These are phyloP conservation scores for Agrotis ipsilon DNA, from an alignment of 2,888 invertebrate genomes.

Conservation along the genomic window DNA sequence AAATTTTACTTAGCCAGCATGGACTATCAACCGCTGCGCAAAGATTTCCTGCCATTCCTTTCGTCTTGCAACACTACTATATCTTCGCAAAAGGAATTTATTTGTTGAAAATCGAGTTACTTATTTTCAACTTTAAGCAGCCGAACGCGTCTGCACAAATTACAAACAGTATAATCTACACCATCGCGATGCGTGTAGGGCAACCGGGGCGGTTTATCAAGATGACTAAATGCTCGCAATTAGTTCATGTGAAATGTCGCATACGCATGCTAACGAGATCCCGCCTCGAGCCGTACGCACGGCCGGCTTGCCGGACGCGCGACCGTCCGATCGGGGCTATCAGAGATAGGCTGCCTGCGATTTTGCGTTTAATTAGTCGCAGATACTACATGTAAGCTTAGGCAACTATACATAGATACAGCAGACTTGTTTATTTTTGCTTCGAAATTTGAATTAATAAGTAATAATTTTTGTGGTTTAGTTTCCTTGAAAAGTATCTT, in stretches of 20 bases:
- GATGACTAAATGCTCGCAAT: constrained; percentile 90
- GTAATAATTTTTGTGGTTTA: too few species aligned
- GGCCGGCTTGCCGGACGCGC: constrained; percentile 60
- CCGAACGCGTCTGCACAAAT: constrained; percentile 69
- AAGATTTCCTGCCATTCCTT: too few species aligned
- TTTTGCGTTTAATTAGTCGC: constrained; percentile 60
- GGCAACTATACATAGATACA: too few species aligned
- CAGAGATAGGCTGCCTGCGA: constrained; percentile 44
- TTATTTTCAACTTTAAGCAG: constrained; percentile 7
- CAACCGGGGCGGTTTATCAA: constrained; percentile 86
- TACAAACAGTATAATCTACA: constrained; percentile 68
- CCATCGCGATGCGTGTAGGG: constrained; percentile 76
- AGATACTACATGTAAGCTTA: constrained; percentile 1
- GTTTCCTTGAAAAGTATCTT: too few species aligned
- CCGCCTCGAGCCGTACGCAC: constrained; percentile 77
- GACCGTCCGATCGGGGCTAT: constrained; percentile 59
- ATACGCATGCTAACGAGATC: constrained; percentile 89
- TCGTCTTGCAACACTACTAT: background rate
- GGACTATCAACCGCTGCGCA: too few species aligned
- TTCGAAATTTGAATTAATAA: too few species aligned
- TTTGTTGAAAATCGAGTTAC: background rate
- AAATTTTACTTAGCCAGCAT: too few species aligned
- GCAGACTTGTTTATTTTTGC: background rate
- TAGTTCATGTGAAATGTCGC: constrained; percentile 91
- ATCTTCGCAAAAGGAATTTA: background rate